Percentiles rank a stretch among this genome's conserved stretches.
These are phyloP conservation scores for Galeopsomyia nigrocyanea DNA, from an alignment of 2,888 invertebrate genomes.

Conservation along the genomic window DNA sequence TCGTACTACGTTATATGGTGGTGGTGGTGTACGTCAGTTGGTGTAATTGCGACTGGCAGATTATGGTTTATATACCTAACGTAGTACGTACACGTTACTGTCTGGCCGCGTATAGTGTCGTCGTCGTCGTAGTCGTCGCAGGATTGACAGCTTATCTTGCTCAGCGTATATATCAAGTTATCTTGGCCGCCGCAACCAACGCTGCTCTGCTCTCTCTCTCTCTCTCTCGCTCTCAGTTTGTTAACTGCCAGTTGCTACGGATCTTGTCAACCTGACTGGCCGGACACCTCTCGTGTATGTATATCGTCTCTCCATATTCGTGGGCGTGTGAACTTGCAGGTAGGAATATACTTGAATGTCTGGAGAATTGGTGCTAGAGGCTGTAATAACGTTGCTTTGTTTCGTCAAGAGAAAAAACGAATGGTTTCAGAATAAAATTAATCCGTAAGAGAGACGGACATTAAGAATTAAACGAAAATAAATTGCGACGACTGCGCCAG, in stretches of 20 bases:
- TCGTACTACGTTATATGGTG: no score
- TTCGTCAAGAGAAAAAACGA: neutral
- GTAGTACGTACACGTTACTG: neutral
- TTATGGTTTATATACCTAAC: constrained; percentile 42
- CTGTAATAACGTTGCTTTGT: neutral
- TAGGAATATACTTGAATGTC: neutral
- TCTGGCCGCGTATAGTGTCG: constrained; percentile 1
- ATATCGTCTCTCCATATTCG: neutral
- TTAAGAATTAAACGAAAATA: neutral
- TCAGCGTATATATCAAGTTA: constrained; percentile 52
- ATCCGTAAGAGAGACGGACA: no score
- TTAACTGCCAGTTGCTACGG: constrained; percentile 49
- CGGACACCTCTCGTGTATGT: neutral
- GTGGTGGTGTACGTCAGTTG: neutral
- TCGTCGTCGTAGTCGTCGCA: constrained; percentile 19
- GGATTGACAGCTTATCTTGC: constrained; percentile 56
- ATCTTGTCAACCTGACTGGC: constrained; percentile 30
- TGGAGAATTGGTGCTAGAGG: neutral
- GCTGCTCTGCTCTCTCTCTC: constrained; percentile 3
- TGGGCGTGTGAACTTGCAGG: neutral
- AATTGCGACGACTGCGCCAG: neutral
- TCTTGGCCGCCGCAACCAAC: constrained; percentile 48
- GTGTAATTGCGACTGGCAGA: constrained; percentile 44
- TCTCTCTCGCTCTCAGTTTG: constrained; percentile 45
- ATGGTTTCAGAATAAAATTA: neutral